A percentile compares a stretch with the other conserved stretches of the same genome.
Conservation (phyloP, 2,113 vertebrate genomes). For the Leptobrachium ailaonicum region DNA sequence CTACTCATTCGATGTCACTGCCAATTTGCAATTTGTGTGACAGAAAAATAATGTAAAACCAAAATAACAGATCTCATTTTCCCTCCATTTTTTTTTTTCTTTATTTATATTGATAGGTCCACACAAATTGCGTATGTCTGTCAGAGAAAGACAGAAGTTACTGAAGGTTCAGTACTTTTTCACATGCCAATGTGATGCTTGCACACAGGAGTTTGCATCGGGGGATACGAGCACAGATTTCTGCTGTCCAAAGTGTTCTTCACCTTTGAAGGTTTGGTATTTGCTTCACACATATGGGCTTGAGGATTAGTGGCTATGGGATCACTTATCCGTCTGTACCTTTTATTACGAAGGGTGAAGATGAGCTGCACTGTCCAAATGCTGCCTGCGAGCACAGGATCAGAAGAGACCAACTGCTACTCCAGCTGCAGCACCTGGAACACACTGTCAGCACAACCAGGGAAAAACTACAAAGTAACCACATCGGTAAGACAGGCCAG, state of each 20-base stretch:
- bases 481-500: slow-evolving; percentile 61
- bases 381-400: slow-evolving; percentile 58
- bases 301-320: not conserved
- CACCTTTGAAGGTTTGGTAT: slow-evolving; percentile 62
- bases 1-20: no score
- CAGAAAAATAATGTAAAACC: no score
- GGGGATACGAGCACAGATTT: slow-evolving; percentile 53
- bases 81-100: no score
- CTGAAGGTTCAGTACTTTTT: slow-evolving; percentile 91
- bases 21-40: no score
- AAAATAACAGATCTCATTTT: no score
- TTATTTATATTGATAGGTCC: slow-evolving; percentile 74
- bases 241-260: slow-evolving; percentile 69
- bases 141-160: slow-evolving; percentile 70
- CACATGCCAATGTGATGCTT: slow-evolving; percentile 77
- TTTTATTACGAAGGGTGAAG: slow-evolving; percentile 63
- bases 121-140: slow-evolving; percentile 74
- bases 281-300: not conserved
- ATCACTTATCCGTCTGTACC: not conserved
- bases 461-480: slow-evolving; percentile 51
- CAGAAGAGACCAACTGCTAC: slow-evolving; percentile 53
- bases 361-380: slow-evolving; percentile 58
- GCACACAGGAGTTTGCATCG: slow-evolving; percentile 60
- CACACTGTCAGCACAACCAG: slow-evolving; percentile 48
- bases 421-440: slow-evolving; percentile 56